phyloP scores from a whole-genome alignment of 2,797 vertebrate species.

The Lepidocolaptes lacrymiger region DNA sequence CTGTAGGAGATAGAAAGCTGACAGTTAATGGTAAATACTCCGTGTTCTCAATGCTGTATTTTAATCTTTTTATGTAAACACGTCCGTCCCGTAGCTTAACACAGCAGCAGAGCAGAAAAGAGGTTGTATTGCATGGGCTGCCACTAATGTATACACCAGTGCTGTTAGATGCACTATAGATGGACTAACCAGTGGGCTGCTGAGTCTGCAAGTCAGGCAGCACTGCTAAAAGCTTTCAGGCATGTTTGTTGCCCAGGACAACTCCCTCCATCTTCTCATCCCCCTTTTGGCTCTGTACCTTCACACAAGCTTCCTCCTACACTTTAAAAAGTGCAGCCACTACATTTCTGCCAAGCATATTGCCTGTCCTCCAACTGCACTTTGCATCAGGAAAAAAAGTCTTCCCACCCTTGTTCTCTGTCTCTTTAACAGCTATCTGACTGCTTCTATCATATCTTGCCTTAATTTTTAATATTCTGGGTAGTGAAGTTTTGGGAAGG shows the following conservation, averaged over 20 bases:
- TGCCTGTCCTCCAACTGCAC: not conserved
- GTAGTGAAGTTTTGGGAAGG: not conserved
- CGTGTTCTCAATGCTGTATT: not conserved
- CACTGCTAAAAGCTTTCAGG: not conserved
- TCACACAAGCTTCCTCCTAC: not conserved
- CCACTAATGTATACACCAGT: not conserved
- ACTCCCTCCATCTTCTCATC: not conserved
- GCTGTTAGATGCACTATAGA: not conserved
- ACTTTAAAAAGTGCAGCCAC: not conserved
- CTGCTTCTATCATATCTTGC: not conserved
- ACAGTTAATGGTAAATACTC: slow-evolving; percentile 4
- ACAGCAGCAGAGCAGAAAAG: not conserved
- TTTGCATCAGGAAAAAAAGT: not conserved
- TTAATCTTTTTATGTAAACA: slow-evolving; percentile 5
- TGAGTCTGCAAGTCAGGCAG: not conserved
- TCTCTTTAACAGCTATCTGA: not conserved
- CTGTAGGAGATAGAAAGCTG: slow-evolving; percentile 7
- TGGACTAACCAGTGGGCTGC: not conserved
- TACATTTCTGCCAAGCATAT: not conserved
- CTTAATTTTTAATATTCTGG: not conserved
- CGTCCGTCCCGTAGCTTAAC: not conserved
- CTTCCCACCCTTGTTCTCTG: not conserved
- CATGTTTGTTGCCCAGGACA: not conserved
- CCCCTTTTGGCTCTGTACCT: not conserved
- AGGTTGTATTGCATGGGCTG: not conserved